A percentile compares a stretch with the other conserved stretches of the same genome.
phyloP scores from a whole-genome alignment of 2,888 invertebrate species.

The Teleiodes luculella region DNA sequence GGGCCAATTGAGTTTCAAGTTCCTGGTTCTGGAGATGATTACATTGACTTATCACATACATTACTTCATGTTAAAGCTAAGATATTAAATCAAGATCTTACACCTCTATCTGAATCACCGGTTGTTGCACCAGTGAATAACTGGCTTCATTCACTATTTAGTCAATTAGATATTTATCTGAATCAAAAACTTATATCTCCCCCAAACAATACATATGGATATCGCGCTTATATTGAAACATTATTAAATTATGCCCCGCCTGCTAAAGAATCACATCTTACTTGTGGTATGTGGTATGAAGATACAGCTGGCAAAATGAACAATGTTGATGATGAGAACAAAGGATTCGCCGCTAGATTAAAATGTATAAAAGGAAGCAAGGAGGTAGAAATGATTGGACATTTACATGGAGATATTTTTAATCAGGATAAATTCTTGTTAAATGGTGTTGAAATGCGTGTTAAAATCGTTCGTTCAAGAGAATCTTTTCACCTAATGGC shows the following conservation, averaged over 20 bases:
- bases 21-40: slow-evolving; percentile 34
- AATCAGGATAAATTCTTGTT: slow-evolving; percentile 26
- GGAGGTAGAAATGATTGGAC: slow-evolving; percentile 29
- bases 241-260: slow-evolving; percentile 29
- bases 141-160: slow-evolving; percentile 34
- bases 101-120: slow-evolving; percentile 13
- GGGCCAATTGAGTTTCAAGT: slow-evolving; percentile 33
- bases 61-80: slow-evolving; percentile 27
- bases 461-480: slow-evolving; percentile 20
- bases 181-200: slow-evolving; percentile 34
- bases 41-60: slow-evolving; percentile 32
- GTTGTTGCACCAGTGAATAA: slow-evolving; percentile 32
- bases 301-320: slow-evolving; percentile 21
- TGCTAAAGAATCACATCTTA: slow-evolving; percentile 28
- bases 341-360: slow-evolving; percentile 22
- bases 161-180: slow-evolving; percentile 28
- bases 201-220: slow-evolving; percentile 30
- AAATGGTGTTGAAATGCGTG: slow-evolving; percentile 27
- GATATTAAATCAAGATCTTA: slow-evolving; percentile 26
- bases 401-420: slow-evolving; percentile 26
- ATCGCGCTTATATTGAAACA: slow-evolving; percentile 31
- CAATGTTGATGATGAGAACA: slow-evolving; percentile 14
- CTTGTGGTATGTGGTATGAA: slow-evolving; percentile 28
- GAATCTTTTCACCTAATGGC: slow-evolving; percentile 18
- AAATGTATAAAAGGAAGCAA: slow-evolving; percentile 20